Evolutionary conservation across 1,140 invertebrate species (phyloP).

Genomic region (Platyscapa corneri): DNA sequence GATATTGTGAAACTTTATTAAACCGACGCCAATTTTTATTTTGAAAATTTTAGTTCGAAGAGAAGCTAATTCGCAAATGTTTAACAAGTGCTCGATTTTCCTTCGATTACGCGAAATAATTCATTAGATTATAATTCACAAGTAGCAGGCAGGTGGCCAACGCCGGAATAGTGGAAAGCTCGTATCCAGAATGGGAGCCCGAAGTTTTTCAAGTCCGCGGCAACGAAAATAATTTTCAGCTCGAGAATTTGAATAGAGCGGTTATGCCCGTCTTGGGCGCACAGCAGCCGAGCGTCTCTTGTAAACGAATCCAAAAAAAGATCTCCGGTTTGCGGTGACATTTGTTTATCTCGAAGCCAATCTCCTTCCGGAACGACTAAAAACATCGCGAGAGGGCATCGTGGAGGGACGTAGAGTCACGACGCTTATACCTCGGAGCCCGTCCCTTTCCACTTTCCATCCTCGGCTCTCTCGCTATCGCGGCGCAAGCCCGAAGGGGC

Average conservation of each 20-base stretch:
- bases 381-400: conserved; percentile 39
- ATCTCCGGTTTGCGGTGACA: neutral
- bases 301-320: neutral
- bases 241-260: conserved; percentile 5
- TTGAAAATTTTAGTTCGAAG: too few relatives aligned
- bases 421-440: conserved; percentile 23
- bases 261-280: neutral
- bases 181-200: neutral
- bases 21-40: too few relatives aligned
- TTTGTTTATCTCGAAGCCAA: conserved; percentile 45
- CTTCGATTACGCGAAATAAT: too few relatives aligned
- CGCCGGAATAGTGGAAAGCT: neutral
- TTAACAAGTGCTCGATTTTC: too few relatives aligned
- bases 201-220: neutral
- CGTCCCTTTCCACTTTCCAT: neutral
- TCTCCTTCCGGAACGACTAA: conserved; percentile 33
- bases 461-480: conserved; percentile 8
- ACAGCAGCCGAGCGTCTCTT: neutral
- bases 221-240: conserved; percentile 17
- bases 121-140: too few relatives aligned
- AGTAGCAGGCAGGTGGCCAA: too few relatives aligned
- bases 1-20: too few relatives aligned
- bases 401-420: conserved; percentile 1
- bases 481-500: neutral
- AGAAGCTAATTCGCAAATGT: too few relatives aligned